Conservation (phyloP, 2,797 vertebrate species). For the Lutjanus argentimaculatus region DNA sequence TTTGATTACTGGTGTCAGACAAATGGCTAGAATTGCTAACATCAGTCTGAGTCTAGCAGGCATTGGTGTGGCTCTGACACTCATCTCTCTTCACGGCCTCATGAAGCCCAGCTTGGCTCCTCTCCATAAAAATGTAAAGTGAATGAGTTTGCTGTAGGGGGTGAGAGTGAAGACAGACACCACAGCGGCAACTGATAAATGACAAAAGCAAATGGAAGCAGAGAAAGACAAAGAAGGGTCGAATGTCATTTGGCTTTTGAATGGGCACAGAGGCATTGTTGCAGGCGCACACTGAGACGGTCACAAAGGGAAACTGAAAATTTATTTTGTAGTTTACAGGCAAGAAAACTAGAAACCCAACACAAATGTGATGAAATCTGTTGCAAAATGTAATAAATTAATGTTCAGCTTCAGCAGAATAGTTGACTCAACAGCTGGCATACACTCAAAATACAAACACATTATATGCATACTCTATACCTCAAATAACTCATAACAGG, state of each 20-base stretch:
- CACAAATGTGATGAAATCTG: neutral
- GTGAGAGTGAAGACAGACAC: conserved; percentile 12
- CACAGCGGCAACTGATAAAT: conserved; percentile 27
- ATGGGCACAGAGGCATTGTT: neutral
- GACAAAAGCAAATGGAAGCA: conserved; percentile 18
- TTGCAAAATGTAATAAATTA: neutral
- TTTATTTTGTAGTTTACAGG: neutral
- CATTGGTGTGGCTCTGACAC: conserved; percentile 19
- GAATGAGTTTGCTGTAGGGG: conserved; percentile 1
- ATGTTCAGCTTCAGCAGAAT: neutral
- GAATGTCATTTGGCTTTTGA: conserved; percentile 3
- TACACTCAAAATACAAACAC: neutral
- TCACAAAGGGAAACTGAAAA: neutral
- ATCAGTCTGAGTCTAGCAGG: conserved; percentile 1
- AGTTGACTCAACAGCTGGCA: neutral
- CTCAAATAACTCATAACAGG: neutral
- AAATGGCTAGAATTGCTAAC: conserved; percentile 32
- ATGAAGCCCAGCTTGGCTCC: conserved; percentile 35
- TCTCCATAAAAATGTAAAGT: conserved; percentile 20
- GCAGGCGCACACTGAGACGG: neutral
- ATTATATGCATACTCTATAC: neutral
- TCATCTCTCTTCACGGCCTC: conserved; percentile 21
- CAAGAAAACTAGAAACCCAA: neutral
- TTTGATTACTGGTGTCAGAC: conserved; percentile 37
- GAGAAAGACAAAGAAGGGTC: neutral